Percentiles rank a stretch among this genome's conserved stretches.
These are phyloP conservation scores for Spilogale gracilis DNA, from an alignment of 2,113 vertebrate genomes.

Conservation along the genomic window DNA sequence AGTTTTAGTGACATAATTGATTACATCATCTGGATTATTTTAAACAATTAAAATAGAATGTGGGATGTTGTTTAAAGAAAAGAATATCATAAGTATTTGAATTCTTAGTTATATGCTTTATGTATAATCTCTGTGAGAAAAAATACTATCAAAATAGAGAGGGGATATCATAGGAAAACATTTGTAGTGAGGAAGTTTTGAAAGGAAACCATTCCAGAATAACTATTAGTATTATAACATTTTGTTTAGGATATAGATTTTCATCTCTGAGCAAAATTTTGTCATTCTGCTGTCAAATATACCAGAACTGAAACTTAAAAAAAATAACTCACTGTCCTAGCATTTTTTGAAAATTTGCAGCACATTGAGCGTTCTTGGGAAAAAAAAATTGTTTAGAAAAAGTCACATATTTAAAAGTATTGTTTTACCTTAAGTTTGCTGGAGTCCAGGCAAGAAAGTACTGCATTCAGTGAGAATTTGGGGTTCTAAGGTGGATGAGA, in stretches of 20 bases:
- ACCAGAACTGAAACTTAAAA: background rate
- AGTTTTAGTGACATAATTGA: constrained; percentile 39
- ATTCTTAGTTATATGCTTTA: background rate
- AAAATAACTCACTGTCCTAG: background rate
- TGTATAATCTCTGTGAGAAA: constrained; percentile 21
- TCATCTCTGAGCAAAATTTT: constrained; percentile 19
- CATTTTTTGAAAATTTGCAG: constrained; percentile 42
- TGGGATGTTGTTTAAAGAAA: constrained; percentile 28
- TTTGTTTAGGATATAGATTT: constrained; percentile 50
- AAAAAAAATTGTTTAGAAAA: constrained; percentile 48
- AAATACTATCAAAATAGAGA: background rate
- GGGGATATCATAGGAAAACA: background rate
- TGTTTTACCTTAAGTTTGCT: constrained; percentile 14
- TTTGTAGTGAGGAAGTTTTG: background rate
- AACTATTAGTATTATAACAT: constrained; percentile 18
- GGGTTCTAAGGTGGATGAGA: background rate
- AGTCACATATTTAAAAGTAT: constrained; percentile 23
- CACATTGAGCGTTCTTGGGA: background rate
- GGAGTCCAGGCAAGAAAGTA: background rate
- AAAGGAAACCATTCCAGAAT: constrained; percentile 48
- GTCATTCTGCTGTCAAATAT: constrained; percentile 10
- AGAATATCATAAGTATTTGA: constrained; percentile 8
- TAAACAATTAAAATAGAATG: constrained; percentile 43
- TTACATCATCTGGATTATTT: constrained; percentile 2
- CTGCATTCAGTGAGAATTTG: background rate